Evolutionary conservation across 2,797 vertebrate species (phyloP), one percentile per base, ranked within the genome.

Genomic region (Sebastes paucispinis): DNA sequence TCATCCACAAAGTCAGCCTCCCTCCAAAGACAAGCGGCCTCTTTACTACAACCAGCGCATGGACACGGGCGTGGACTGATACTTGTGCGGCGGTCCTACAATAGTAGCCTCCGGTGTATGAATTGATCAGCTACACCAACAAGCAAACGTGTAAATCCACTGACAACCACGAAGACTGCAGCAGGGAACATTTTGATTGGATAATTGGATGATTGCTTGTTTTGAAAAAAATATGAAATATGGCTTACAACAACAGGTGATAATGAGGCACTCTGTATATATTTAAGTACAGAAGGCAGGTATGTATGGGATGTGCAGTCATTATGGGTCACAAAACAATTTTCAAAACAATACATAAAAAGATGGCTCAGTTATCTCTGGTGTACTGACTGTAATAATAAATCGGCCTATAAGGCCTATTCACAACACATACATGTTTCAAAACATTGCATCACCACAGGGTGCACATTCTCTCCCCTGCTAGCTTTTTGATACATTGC

Each of bases 351-450:
- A 69, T 5, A 32, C 39, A 77, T 64, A 50, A 27, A 79, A 75
- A 70, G 55, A 75, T 54, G 62, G 27, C 63, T 54, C 60, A 74
- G 54, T 34, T 10, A 82, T 79, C 29, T 86, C 52, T 71, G 81
- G 68, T 65, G 43, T 60, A 77, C 72, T 83, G 77, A 52, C 47
- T 52, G 18, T 83, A 81, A 52, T 73, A 34, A 64, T 74, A 85
- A 80, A 80, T 81, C 70, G 80, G 81, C 52, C 52, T 22, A 69
- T 22, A 27, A 47, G 76, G 74, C 71, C 52, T 12, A 24, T 89
- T 84, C 75, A 69, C 79, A 87, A 67, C 39, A n/a, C 74, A 88
- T 83, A 81, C 63, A 74, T 76, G 77, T 63, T 73, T 89, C 64
- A 72, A 77, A 87, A 84, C 52, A 73, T 5, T 72, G 43, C 43